A percentile compares a stretch with the other conserved stretches of the same genome.
phyloP scores from a whole-genome alignment of 1,140 invertebrate species.

The Drosophila willistoni region DNA sequence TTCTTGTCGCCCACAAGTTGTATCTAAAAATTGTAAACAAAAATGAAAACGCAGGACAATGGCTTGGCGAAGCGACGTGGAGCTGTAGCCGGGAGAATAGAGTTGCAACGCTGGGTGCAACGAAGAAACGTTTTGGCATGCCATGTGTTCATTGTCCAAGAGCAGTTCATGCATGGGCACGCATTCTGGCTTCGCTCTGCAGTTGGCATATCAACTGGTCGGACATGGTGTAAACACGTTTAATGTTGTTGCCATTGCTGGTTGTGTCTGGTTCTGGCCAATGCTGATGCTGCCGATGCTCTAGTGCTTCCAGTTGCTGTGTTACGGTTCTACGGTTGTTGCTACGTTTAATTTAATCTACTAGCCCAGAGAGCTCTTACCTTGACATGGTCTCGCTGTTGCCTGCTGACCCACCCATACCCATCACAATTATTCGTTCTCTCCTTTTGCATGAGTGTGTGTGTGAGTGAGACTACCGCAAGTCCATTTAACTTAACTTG shows the following conservation, averaged over 20 bases:
- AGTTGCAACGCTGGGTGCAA: constrained; percentile 35
- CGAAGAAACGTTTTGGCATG: constrained; percentile 57
- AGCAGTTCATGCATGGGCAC: constrained; percentile 62
- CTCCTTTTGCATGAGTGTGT: constrained; percentile 28
- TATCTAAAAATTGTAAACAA: constrained; percentile 69
- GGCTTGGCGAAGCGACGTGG: constrained; percentile 20
- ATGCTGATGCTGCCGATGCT: constrained; percentile 43
- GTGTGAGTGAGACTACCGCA: constrained; percentile 76
- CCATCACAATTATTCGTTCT: neutral
- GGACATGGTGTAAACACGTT: constrained; percentile 81
- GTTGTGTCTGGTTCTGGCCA: constrained; percentile 37
- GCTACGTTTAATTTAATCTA: constrained; percentile 79
- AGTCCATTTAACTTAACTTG: constrained; percentile 81
- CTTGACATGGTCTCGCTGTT: constrained; percentile 63
- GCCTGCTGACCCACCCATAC: constrained; percentile 7
- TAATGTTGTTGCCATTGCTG: constrained; percentile 68
- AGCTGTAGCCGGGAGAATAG: neutral
- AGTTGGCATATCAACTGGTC: constrained; percentile 81
- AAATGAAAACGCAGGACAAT: constrained; percentile 60
- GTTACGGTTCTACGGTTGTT: constrained; percentile 32
- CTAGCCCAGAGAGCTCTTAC: constrained; percentile 67
- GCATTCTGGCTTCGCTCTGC: constrained; percentile 38
- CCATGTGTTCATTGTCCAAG: constrained; percentile 74
- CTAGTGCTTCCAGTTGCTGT: constrained; percentile 61
- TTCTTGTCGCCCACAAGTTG: constrained; percentile 25